phyloP scores from a whole-genome alignment of 2,888 invertebrate genomes.

The Cheilosia urbana region DNA sequence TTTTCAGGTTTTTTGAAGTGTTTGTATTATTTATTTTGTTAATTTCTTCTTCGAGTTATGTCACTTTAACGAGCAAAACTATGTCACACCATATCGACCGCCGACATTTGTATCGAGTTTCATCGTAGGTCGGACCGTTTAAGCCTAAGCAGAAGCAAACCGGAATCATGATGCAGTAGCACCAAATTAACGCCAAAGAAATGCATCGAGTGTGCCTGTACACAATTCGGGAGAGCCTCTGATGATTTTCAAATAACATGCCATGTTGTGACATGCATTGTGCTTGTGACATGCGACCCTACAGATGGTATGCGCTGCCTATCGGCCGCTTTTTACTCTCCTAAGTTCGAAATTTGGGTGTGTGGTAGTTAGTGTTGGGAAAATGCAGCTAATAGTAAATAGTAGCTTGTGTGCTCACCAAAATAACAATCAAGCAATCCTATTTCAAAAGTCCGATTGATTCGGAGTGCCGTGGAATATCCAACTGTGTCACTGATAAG shows the following conservation, averaged over 20 bases:
- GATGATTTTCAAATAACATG: conserved; percentile 14
- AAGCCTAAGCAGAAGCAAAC: conserved; percentile 24
- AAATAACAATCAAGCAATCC: neutral
- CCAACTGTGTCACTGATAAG: conserved; percentile 6
- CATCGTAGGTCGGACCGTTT: conserved; percentile 25
- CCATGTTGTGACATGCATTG: conserved; percentile 4
- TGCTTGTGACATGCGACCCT: conserved; percentile 1
- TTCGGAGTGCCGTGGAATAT: no score
- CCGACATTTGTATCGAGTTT: conserved; percentile 30
- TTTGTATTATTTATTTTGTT: neutral
- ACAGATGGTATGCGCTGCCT: neutral
- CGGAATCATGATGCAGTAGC: conserved; percentile 47
- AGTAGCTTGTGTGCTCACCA: neutral
- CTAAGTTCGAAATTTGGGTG: neutral
- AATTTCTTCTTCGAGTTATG: conserved; percentile 54
- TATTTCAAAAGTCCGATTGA: neutral
- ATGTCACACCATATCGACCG: conserved; percentile 10
- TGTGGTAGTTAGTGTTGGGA: conserved; percentile 16
- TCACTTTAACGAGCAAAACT: conserved; percentile 53
- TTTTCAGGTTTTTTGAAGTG: conserved; percentile 60
- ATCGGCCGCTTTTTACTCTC: neutral
- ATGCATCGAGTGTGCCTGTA: neutral
- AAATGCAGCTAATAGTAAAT: conserved; percentile 40
- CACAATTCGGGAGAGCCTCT: neutral
- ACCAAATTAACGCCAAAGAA: neutral